Conservation (phyloP, 2,113 vertebrate species). For the Martes martes region DNA sequence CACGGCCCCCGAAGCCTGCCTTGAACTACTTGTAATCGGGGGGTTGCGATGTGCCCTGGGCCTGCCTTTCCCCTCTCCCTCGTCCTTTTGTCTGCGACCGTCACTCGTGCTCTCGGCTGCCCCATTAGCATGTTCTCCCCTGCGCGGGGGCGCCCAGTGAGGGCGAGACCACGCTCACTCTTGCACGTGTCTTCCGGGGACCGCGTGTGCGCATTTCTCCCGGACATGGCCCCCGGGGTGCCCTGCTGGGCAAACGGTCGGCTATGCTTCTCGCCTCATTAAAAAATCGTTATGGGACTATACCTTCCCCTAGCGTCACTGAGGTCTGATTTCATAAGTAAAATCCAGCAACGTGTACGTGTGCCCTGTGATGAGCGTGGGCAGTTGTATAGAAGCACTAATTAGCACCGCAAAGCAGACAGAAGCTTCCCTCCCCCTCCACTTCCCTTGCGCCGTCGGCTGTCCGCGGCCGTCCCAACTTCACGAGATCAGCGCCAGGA, state of each 20-base stretch:
- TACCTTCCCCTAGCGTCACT: background rate
- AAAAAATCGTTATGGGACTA: background rate
- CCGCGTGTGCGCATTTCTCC: background rate
- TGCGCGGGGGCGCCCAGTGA: background rate
- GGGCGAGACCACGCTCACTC: background rate
- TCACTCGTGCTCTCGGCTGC: too few relatives aligned
- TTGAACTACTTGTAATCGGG: background rate
- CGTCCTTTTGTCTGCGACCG: rapidly evolving
- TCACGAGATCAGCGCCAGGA: too few relatives aligned
- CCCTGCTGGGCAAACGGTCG: background rate
- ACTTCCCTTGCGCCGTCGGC: background rate
- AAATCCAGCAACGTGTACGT: background rate
- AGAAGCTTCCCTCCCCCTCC: background rate
- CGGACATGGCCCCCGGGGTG: rapidly evolving
- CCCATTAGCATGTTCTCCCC: background rate
- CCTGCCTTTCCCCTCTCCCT: background rate
- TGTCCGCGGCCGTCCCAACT: too few relatives aligned
- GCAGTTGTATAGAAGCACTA: background rate
- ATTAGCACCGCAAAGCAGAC: background rate
- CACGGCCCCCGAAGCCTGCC: too few relatives aligned
- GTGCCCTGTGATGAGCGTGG: too few relatives aligned
- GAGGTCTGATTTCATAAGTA: background rate
- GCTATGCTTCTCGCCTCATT: background rate
- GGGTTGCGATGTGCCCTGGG: too few relatives aligned
- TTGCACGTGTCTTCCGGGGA: background rate